Evolutionary conservation across 2,888 invertebrate species (phyloP), one percentile per base, ranked within the genome.

Genomic region (Oligia latruncula): DNA sequence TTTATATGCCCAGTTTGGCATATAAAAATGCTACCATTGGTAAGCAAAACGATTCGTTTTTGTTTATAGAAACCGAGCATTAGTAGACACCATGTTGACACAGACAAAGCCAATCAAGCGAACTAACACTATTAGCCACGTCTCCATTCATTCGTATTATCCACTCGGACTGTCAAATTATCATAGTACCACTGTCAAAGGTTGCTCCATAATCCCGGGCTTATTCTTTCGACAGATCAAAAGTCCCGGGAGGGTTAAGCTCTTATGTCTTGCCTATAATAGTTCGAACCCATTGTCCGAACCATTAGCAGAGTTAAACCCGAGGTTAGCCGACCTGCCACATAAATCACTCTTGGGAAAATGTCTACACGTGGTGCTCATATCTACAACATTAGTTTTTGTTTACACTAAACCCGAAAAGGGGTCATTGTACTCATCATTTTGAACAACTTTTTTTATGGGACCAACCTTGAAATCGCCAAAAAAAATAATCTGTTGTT

Each of bases 261-360:
- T 93, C 92, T 92, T 91, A 92, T 91, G 91, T 90, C 91, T 91
- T 91, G 92, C 90, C 92, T 90, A 91, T 93, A 92, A 93, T 93
- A 92, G 91, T 90, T 92, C 87, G 84, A 92, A 90, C 83, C 90
- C 90, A 91, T 92, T 93, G 93, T 92, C 84, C 92, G 91, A 92
- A 90, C 95, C 94, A 95, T 95, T 95, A 95, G 94, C 92, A 83
- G 91, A 94, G 94, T 94, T 94, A 92, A 93, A 92, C 92, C 92
- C 90, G 90, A 85, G 91, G 92, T 92, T 93, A 91, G 90, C 90
- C 90, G 90, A 91, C 92, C 91, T 92, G 90, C 89, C 87, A 87
- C 88, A 87, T 86, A 89, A 90, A 90, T 90, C 88, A 89, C 90
- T 88, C 88, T 87, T 84, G 90, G 90, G 92, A 90, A 88, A 78